A percentile compares a stretch with the other conserved stretches of the same genome.
phyloP scores from a whole-genome alignment of 1,140 invertebrate genomes.

The Drosophila kikkawai region DNA sequence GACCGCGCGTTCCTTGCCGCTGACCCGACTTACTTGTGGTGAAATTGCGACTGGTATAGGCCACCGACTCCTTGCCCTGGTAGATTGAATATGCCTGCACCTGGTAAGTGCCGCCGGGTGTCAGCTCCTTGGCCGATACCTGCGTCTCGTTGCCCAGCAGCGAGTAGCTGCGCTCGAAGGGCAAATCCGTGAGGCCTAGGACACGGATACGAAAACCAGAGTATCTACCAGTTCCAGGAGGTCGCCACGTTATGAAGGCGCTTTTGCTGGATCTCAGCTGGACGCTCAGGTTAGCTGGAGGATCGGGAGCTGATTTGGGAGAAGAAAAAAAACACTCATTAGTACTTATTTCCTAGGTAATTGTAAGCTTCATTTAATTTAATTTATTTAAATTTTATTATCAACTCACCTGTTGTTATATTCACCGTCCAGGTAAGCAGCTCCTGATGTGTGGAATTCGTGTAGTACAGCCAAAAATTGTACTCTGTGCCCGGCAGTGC shows the following conservation, averaged over 20 bases:
- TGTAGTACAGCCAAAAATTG: conserved; percentile 95
- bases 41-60: conserved; percentile 95
- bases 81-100: conserved; percentile 95
- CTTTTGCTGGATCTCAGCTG: conserved; percentile 92
- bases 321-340: background rate
- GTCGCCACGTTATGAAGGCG: conserved; percentile 93
- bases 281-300: conserved; percentile 93
- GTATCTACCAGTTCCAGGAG: conserved; percentile 91
- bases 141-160: conserved; percentile 89
- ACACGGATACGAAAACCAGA: conserved; percentile 92
- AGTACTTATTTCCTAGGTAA: background rate
- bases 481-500: conserved; percentile 95
- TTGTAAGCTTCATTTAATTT: background rate
- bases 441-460: conserved; percentile 92
- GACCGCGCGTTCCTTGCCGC: conserved; percentile 48
- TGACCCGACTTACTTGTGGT: conserved; percentile 92
- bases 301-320: conserved; percentile 90
- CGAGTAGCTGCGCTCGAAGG: conserved; percentile 87
- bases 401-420: conserved; percentile 91
- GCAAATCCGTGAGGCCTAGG: conserved; percentile 88
- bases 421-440: conserved; percentile 95
- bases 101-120: conserved; percentile 93
- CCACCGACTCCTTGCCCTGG: conserved; percentile 94
- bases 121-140: conserved; percentile 92
- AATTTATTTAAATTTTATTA: background rate